phyloP scores from a whole-genome alignment of 2,113 vertebrate species.

The Fukomys damarensis region DNA sequence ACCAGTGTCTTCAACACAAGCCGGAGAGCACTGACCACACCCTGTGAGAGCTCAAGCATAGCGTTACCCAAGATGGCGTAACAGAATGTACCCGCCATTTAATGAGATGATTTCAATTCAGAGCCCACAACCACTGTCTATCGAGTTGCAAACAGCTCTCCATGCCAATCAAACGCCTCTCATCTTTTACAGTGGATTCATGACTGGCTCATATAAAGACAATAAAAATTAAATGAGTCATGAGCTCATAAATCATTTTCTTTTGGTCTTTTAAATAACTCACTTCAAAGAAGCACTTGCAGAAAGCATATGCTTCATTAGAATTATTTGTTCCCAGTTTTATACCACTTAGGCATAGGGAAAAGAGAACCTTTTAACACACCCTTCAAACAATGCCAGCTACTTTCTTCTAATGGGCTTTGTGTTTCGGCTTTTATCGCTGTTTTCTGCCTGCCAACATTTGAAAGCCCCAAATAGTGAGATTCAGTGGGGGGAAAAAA shows the following conservation, averaged over 20 bases:
- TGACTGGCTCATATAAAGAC: constrained; percentile 86
- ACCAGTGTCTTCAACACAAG: not conserved
- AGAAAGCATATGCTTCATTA: constrained; percentile 85
- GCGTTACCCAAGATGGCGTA: constrained; percentile 82
- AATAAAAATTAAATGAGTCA: constrained; percentile 89
- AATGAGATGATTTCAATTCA: constrained; percentile 85
- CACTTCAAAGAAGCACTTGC: constrained; percentile 83
- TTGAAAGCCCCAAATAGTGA: constrained; percentile 53
- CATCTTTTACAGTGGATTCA: constrained; percentile 84
- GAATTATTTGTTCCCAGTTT: constrained; percentile 85
- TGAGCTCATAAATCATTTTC: constrained; percentile 86
- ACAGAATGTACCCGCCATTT: constrained; percentile 83
- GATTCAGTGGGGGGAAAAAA: constrained; percentile 9
- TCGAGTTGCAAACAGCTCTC: constrained; percentile 76
- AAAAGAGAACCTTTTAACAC: constrained; percentile 82
- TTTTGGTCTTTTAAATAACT: constrained; percentile 86
- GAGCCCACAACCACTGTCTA: constrained; percentile 75
- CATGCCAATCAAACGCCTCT: constrained; percentile 84
- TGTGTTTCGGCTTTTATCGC: constrained; percentile 81
- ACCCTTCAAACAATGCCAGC: constrained; percentile 77
- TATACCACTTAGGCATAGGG: constrained; percentile 75
- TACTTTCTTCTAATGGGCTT: constrained; percentile 73
- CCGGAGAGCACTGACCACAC: constrained; percentile 9
- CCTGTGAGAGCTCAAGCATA: not conserved
- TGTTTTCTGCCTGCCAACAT: constrained; percentile 26